Evolutionary conservation across 2,888 invertebrate species (phyloP), one percentile per base, ranked within the genome.

Genomic region (Polydrusus pterygomalis): DNA sequence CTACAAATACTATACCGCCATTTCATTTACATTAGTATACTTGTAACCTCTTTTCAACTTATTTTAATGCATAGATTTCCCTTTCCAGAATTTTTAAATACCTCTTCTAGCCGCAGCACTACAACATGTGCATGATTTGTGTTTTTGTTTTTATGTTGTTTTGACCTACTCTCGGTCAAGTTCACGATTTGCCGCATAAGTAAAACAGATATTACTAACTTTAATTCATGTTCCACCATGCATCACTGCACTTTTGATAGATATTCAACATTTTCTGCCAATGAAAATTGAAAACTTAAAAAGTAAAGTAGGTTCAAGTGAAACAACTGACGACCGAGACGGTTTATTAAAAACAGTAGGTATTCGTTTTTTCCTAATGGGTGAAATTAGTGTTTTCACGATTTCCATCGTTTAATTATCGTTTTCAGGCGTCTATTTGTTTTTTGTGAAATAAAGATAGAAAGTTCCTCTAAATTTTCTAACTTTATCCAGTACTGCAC

Each of bases 301-400:
- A 69, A 69, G 40, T 56, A 56, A 69, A 69, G 69, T 56, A 69
- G 69, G 56, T 69, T 56, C 58, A 69, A 69, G 58, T 69, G 69
- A 56, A 43, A 58, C 38, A 60, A 40, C 38, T 60, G 58, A 38
- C 58, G 38, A 17, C 8, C 11, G 0, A 38, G 38, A 34, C 56
- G 7, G 56, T 56, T 54, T 13, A n/a, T 45, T n/a, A n/a, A 13
- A 45, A 45, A 45, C 5, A 5, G 25, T n/a, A n/a, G n/a, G n/a
- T n/a, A n/a, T n/a, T n/a, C n/a, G n/a, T n/a, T n/a, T n/a, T n/a
- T n/a, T n/a, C n/a, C n/a, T n/a, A n/a, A n/a, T n/a, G n/a, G n/a
- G n/a, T n/a, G n/a, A n/a, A n/a, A n/a, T n/a, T n/a, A n/a, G n/a
- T n/a, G n/a, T n/a, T n/a, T n/a, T n/a, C n/a, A n/a, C n/a, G n/a